phyloP scores from a whole-genome alignment of 1,140 invertebrate genomes.

The Sycophila sp. region DNA sequence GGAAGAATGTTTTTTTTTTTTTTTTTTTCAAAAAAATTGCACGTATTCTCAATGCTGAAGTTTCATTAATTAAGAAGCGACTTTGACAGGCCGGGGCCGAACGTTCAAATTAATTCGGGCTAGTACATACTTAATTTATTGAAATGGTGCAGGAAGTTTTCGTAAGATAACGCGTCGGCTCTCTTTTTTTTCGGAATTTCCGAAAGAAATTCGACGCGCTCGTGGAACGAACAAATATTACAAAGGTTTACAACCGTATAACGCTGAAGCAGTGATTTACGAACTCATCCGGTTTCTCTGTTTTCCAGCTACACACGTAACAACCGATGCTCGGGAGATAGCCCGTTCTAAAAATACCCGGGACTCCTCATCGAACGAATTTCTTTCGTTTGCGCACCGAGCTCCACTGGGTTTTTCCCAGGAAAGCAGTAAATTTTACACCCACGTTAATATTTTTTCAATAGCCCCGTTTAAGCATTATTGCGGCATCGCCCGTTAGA shows the following conservation, averaged over 20 bases:
- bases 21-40: no score
- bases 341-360: not conserved
- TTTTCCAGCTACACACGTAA: not conserved
- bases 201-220: conserved; percentile 1
- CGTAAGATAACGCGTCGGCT: conserved; percentile 29
- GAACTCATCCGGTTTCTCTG: conserved; percentile 10
- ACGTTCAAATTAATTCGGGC: no score
- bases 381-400: no score
- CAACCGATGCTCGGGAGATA: not conserved
- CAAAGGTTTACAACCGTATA: conserved; percentile 19
- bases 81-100: no score
- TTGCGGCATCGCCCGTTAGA: no score
- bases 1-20: not conserved
- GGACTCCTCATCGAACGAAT: no score
- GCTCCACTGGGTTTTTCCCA: no score
- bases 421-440: no score
- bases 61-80: no score
- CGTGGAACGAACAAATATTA: conserved; percentile 15
- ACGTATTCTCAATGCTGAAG: no score
- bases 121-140: conserved; percentile 27
- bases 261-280: conserved; percentile 27
- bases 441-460: no score
- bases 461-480: no score
- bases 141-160: conserved; percentile 3
- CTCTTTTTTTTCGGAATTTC: not conserved